A percentile compares a stretch with the other conserved stretches of the same genome.
phyloP scores from a whole-genome alignment of 2,797 vertebrate genomes.

The Fistularia commersonii region DNA sequence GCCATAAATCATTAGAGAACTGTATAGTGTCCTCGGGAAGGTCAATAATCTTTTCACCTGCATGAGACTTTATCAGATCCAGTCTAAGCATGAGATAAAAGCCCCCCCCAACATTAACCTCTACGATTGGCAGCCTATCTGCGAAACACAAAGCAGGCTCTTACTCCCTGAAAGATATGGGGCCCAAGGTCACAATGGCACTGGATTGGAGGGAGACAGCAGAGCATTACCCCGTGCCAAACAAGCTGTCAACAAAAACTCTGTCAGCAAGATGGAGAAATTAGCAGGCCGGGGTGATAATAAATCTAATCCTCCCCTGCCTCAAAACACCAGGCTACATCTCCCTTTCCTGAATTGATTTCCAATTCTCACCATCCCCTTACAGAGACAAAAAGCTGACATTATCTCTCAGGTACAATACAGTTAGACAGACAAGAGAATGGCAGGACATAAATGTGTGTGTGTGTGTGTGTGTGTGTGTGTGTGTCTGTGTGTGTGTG shows the following conservation, averaged over 20 bases:
- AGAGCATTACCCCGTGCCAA: slow-evolving; percentile 84
- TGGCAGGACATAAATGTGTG: slow-evolving; percentile 13
- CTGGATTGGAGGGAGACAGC: slow-evolving; percentile 81
- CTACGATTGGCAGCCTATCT: slow-evolving; percentile 85
- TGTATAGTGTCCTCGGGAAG: slow-evolving; percentile 92
- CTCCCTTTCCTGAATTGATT: slow-evolving; percentile 80
- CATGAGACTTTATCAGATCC: slow-evolving; percentile 97
- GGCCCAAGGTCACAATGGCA: slow-evolving; percentile 91
- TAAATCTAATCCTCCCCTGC: slow-evolving; percentile 73
- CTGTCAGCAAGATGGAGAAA: slow-evolving; percentile 91
- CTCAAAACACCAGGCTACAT: slow-evolving; percentile 60
- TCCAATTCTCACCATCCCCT: slow-evolving; percentile 71
- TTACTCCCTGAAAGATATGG: slow-evolving; percentile 83
- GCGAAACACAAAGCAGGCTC: slow-evolving; percentile 86
- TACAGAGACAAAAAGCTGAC: slow-evolving; percentile 69
- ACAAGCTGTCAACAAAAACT: slow-evolving; percentile 97
- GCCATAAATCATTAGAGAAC: slow-evolving; percentile 98
- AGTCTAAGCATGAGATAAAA: slow-evolving; percentile 89
- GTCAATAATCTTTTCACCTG: slow-evolving; percentile 99
- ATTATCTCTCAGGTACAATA: slow-evolving; percentile 80
- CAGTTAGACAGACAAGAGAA: slow-evolving; percentile 47
- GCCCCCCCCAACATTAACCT: slow-evolving; percentile 87
- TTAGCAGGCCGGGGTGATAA: slow-evolving; percentile 92
- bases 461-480: slow-evolving; percentile 3
- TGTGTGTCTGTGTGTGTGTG: slow-evolving; percentile 1